Evolutionary conservation across 2,888 invertebrate species (phyloP).

Genomic region (Leptopilina myrica): DNA sequence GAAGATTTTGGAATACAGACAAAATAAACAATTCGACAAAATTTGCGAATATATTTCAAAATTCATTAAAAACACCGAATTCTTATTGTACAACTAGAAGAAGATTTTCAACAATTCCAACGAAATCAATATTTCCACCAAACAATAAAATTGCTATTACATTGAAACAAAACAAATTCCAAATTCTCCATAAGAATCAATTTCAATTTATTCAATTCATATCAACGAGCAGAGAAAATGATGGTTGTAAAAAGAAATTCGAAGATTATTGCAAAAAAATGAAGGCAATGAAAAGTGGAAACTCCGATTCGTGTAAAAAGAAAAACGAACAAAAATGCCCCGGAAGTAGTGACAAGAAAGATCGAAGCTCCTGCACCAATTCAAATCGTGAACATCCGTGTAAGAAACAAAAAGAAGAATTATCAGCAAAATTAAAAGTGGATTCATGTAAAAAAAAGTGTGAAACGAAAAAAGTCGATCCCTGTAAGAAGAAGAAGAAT

Average conservation of each 20-base stretch:
- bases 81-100: not conserved
- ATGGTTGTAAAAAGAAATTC: slow-evolving; percentile 1
- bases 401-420: slow-evolving; percentile 10
- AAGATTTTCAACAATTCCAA: not conserved
- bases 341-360: not conserved
- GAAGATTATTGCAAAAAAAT: slow-evolving; percentile 20
- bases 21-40: not conserved
- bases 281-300: not conserved
- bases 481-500: not conserved
- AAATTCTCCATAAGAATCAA: not conserved
- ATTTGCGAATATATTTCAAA: not conserved
- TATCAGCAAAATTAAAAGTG: slow-evolving; percentile 4
- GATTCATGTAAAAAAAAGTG: not conserved
- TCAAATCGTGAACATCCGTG: slow-evolving; percentile 6
- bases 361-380: not conserved
- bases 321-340: not conserved
- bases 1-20: slow-evolving; percentile 12
- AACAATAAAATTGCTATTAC: not conserved
- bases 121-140: not conserved
- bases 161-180: not conserved
- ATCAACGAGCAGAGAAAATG: not conserved
- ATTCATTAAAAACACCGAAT: not conserved
- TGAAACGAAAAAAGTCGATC: slow-evolving; percentile 17
- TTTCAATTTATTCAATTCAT: not conserved
- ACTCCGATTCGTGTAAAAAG: not conserved